Evolutionary conservation across 30 jellyfish, hydroid and myxozoan genomes (phyloP).

Genomic region (Nemopilema nomurai): DNA sequence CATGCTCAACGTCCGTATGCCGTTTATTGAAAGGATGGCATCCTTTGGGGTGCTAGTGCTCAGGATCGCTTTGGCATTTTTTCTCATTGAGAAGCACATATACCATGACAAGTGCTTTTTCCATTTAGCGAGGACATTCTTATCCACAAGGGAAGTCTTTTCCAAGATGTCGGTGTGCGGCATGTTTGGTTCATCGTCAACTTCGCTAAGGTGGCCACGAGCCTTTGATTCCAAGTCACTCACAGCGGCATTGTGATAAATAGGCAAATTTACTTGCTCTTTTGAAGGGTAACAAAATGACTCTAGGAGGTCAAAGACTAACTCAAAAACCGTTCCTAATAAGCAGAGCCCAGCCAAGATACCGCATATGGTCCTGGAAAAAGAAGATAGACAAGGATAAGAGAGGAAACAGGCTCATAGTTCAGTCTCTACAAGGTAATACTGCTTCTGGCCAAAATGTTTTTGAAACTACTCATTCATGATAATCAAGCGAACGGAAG

Average conservation of each 20-base stretch:
- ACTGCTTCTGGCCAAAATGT: neutral
- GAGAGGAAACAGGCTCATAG: slow-evolving; percentile 1
- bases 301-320: slow-evolving; percentile 19
- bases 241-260: neutral
- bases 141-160: neutral
- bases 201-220: neutral
- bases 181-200: neutral
- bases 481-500: neutral
- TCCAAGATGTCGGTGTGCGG: neutral
- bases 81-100: slow-evolving; percentile 77
- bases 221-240: neutral
- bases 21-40: slow-evolving; percentile 83
- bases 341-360: slow-evolving; percentile 31
- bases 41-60: slow-evolving; percentile 72
- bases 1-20: slow-evolving; percentile 88
- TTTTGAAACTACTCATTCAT: neutral
- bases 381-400: neutral
- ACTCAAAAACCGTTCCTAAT: slow-evolving; percentile 56
- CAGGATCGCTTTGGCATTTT: slow-evolving; percentile 63
- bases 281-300: neutral
- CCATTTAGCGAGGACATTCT: neutral
- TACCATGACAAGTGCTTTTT: neutral
- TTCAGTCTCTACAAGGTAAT: too few relatives aligned
- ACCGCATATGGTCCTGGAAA: slow-evolving; percentile 51
- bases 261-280: neutral